Conservation (phyloP, 2,113 vertebrate genomes). For the Pterocles gutturalis region DNA sequence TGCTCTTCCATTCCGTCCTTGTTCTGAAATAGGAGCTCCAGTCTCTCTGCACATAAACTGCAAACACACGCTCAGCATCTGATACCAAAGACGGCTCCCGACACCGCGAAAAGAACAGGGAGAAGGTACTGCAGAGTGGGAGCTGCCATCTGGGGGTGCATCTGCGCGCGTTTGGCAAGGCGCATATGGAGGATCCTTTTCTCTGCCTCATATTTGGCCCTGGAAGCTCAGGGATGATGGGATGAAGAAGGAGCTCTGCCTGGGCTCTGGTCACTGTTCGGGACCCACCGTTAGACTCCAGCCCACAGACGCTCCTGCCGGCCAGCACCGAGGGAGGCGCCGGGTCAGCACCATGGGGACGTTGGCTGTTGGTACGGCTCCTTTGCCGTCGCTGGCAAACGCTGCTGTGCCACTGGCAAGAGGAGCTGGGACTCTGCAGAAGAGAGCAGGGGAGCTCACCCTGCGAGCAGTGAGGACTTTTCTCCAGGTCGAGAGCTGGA, state of each 20-base stretch:
- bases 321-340: not conserved
- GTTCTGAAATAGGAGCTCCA: slow-evolving; percentile 22
- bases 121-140: slow-evolving; percentile 68
- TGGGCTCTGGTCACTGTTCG: not conserved
- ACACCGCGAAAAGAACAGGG: slow-evolving; percentile 69
- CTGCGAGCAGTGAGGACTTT: not conserved
- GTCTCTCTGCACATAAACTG: slow-evolving; percentile 29
- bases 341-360: not conserved
- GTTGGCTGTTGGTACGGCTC: accelerated
- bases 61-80: slow-evolving; percentile 49
- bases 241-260: not conserved
- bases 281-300: not conserved
- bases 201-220: slow-evolving; percentile 52
- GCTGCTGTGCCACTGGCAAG: not conserved
- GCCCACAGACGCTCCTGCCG: not conserved
- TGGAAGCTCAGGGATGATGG: not conserved
- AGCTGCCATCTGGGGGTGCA: slow-evolving; percentile 69
- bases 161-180: slow-evolving; percentile 49
- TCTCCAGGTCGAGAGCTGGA: not conserved
- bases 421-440: not conserved
- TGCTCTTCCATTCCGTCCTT: not conserved
- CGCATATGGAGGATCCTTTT: slow-evolving; percentile 53
- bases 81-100: slow-evolving; percentile 24
- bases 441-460: not conserved
- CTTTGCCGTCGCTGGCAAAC: accelerated